Base-by-base conservation (phyloP, 2,888 invertebrate genomes). In the Caenorhabditis becei region DNA sequence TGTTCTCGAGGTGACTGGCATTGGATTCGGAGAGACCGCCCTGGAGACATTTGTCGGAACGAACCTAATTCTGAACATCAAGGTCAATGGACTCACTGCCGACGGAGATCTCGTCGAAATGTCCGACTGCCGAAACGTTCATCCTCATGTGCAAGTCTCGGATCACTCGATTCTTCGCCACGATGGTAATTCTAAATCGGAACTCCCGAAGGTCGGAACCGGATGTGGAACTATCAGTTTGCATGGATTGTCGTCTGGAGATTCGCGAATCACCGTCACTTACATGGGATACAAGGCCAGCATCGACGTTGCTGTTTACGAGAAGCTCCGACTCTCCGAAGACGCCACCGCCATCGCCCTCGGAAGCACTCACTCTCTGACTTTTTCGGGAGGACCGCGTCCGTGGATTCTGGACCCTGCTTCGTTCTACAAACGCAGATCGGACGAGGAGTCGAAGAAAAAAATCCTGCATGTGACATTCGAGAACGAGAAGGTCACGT, bases 181-280 rank as follows among this genome's bases (percentile, higher is more conserved):
- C 24, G 61, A 78, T 10, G 44, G 66, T 1, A 54, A 51, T 18
- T 66, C 26, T 11, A 44, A 37, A 7, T 74, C 80, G 1, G 51
- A n/a, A 11, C 20, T 86, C 14, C 87, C 87, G 1, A 80, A 56
- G 2, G 54, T 74, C 2, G 88, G 87, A 35, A 83, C 82, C 26
- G 88, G 88, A 44, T 88, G 88, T 75, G 88, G 84, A 20, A 84
- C 88, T n/a, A 66, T 88, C 4, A 54, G 77, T 26, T 67, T 88
- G 8, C 24, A 59, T 10, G 87, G 87, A 47, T 10, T 83, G 1
- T 28, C 75, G 1, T 78, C 85, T 7, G 86, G 88, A 23, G 86
- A 87, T 70, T 83, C 84, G 0, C 70, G 77, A 28, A 80, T 83
- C 28, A 77, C 82, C 0, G 61, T 84, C 49, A 70, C 47, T 14